Base-by-base conservation (phyloP, 2,113 vertebrate genomes). In the Mustela lutreola region DNA sequence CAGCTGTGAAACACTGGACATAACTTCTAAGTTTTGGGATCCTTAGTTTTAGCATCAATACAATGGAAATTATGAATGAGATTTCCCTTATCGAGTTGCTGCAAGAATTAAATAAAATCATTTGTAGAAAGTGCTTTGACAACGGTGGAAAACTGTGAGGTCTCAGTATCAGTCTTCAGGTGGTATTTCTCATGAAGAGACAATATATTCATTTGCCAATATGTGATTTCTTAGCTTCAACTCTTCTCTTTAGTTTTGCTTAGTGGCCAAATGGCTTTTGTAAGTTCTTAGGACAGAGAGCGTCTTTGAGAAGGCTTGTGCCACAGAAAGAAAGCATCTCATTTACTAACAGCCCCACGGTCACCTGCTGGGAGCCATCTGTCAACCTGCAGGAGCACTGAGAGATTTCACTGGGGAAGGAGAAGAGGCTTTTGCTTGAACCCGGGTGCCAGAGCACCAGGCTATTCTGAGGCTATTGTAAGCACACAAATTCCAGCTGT, bases 341-440 rank as follows among this genome's bases (percentile, higher is more conserved):
- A 65, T 95, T 97, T 82, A 87, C 67, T 94, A 60, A 78, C 14
- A 85, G 84, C 18, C 67, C 84, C 58, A 88, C 36, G 33, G 80
- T 94, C 95, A 97, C 96, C 96, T 97, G 95, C 97, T 96, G 96
- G 60, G 89, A 88, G 31, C 95, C 95, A 97, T 95, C 92, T 97
- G 97, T 73, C 89, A 89, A 53, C 76, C 89, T 84, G 50, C 5
- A 83, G 87, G 36, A 48, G 28, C 36, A 36, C 1, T 86, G n/a
- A 79, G 67, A 93, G 80, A 93, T 92, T 67, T 85, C 81, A 70
- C 33, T 0, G 7, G 60, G 70, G 39, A 95, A 53, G 39, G 39
- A 39, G 24, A 83, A 58, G 39, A 94, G 50, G 79, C 95, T 87
- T 93, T 86, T 84, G 97, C 56, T 75, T 92, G 70, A 92, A 67